phyloP scores from a whole-genome alignment of 2,797 vertebrate genomes.

The Chelidonichthys spinosus region DNA sequence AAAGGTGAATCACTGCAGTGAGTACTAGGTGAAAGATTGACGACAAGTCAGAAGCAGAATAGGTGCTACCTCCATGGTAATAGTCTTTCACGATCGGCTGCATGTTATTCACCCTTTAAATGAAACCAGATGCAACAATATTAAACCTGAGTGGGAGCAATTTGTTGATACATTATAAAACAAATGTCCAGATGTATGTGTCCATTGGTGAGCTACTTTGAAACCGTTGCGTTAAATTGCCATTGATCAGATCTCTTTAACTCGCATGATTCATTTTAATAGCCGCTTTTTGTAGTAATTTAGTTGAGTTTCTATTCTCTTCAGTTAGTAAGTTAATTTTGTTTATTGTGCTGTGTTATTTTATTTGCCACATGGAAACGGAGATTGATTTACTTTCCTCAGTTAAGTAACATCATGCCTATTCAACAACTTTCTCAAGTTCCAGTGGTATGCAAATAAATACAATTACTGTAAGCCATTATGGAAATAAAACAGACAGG shows the following conservation, averaged over 20 bases:
- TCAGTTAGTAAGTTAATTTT: constrained; percentile 1
- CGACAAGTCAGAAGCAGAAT: neutral
- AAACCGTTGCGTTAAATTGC: neutral
- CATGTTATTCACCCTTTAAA: neutral
- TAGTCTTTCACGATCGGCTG: neutral
- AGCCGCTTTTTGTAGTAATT: no score
- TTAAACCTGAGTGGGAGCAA: neutral
- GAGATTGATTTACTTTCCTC: constrained; percentile 2
- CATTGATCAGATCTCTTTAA: no score
- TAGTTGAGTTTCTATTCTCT: neutral
- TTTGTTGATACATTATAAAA: neutral
- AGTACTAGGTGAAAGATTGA: neutral
- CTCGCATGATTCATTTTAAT: no score
- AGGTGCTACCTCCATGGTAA: neutral
- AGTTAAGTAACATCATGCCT: neutral
- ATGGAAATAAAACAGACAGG: constrained; percentile 15
- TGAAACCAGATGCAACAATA: neutral
- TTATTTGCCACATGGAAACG: constrained; percentile 2
- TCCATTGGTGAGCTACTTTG: neutral
- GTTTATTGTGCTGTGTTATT: neutral
- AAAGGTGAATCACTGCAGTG: neutral
- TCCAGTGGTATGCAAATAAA: constrained; percentile 8
- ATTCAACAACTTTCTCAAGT: neutral
- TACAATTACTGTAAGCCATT: constrained; percentile 22
- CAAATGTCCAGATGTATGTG: no score